phyloP scores from a whole-genome alignment of 2,797 vertebrate species.

The Sebastes nivosus region DNA sequence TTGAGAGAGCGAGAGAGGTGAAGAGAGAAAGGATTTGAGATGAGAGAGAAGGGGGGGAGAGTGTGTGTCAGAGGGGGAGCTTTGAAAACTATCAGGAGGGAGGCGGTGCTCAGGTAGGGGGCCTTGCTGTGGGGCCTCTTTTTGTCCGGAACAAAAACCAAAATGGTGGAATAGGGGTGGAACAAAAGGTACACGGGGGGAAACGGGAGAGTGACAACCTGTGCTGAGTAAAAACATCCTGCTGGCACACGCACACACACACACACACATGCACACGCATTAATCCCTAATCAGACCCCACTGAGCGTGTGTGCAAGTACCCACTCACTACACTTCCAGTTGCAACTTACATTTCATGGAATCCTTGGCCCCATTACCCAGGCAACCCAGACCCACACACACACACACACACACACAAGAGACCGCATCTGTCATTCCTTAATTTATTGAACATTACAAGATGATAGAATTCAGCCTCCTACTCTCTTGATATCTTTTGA shows the following conservation, averaged over 20 bases:
- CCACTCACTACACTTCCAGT: constrained; percentile 51
- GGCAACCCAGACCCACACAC: constrained; percentile 41
- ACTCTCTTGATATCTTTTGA: constrained; percentile 60
- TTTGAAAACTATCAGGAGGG: constrained; percentile 46
- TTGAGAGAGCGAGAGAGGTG: not conserved
- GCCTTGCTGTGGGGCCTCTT: constrained; percentile 62
- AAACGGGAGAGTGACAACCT: constrained; percentile 68
- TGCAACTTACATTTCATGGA: constrained; percentile 60
- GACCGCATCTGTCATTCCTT: constrained; percentile 63
- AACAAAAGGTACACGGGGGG: constrained; percentile 62
- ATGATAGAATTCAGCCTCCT: constrained; percentile 60
- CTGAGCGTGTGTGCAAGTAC: constrained; percentile 23
- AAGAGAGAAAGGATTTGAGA: not conserved
- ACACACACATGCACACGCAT: constrained; percentile 7
- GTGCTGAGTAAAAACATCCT: constrained; percentile 68
- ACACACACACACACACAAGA: constrained; percentile 22
- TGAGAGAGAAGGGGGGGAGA: not conserved
- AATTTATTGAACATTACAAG: constrained; percentile 66
- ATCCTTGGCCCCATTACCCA: constrained; percentile 57
- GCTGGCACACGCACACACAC: constrained; percentile 20
- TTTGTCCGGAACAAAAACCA: constrained; percentile 67
- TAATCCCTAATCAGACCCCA: constrained; percentile 59
- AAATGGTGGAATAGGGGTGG: constrained; percentile 69
- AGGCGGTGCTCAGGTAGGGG: constrained; percentile 60
- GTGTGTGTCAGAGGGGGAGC: constrained; percentile 15